Base-by-base conservation (phyloP, 2,113 vertebrate species). In the Oreochromis niloticus region DNA sequence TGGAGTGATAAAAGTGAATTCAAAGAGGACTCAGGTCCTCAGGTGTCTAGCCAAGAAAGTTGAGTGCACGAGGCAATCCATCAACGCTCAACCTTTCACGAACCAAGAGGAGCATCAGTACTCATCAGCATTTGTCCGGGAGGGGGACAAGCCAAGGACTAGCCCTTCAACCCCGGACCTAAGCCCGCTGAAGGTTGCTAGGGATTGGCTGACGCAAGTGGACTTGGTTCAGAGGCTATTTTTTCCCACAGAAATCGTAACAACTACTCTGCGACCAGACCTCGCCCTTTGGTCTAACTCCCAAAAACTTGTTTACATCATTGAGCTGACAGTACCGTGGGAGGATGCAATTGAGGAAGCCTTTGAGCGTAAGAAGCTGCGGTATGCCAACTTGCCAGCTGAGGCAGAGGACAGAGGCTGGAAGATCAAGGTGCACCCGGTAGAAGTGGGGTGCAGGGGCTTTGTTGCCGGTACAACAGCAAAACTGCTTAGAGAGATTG, bases 151-250 rank as follows among this genome's bases (percentile, higher is more conserved):
- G 1, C 6, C 30, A 11, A 63, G 32, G 59, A 63, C 17, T 36
- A 63, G 32, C 17, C 59, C 32, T 36, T 36, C 1, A 63, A 0
- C 9, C 59, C 3, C 0, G 2, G 0, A 63, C 9, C 32, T n/a
- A 19, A 19, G 32, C 59, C 59, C 17, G 0, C 0, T 63, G 32
- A 63, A 63, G 59, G 32, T 63, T 36, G 32, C 2, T 6, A 63
- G 32, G 17, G 9, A 36, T 36, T 63, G 59, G 32, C 9, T 7
- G 59, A 36, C 36, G 32, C 17, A n/a, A 63, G 1, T 36, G 17
- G 59, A 63, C 32, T 61, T 36, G 32, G 2, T 36, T 63, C 59
- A 63, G 59, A 63, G 30, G 59, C 3, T 6, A 2, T 19, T 63
- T 63, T 30, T 36, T 11, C 59, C 9, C 9, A 11, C 59, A 63